A percentile compares a stretch with the other conserved stretches of the same genome.
Conservation (phyloP, 2,113 vertebrate species). For the Pedionomus torquatus region DNA sequence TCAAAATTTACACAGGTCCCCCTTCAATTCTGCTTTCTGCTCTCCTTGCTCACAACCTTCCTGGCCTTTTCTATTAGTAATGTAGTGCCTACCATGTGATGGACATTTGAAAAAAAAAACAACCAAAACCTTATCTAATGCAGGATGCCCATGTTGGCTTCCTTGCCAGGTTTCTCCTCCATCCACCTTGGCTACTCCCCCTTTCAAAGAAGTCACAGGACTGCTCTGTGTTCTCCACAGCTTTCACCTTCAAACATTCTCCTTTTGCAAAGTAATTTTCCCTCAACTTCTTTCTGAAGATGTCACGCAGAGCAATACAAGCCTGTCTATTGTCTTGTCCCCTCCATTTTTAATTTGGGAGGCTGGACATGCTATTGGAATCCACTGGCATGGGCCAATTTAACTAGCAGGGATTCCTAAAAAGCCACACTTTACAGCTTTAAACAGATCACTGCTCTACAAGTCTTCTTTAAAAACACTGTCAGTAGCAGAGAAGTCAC, state of each 20-base stretch:
- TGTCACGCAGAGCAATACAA: fast-evolving
- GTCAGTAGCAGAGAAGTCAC: neutral
- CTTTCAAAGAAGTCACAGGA: neutral
- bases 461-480: neutral
- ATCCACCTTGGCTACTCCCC: neutral
- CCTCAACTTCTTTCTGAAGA: neutral
- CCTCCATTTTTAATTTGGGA: neutral
- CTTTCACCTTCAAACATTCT: neutral
- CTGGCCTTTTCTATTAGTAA: neutral
- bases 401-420: neutral
- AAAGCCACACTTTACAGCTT: neutral
- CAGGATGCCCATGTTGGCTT: neutral
- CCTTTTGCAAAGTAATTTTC: neutral
- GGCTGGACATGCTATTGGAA: neutral
- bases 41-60: neutral
- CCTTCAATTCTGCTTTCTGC: neutral
- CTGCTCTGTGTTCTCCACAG: neutral
- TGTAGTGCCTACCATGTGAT: fast-evolving
- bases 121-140: neutral
- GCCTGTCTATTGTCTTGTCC: neutral
- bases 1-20: neutral
- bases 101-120: neutral
- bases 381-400: neutral
- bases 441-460: neutral
- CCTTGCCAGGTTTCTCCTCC: neutral